A percentile compares a stretch with the other conserved stretches of the same genome.
These are phyloP conservation scores for Elephantulus edwardii DNA, from an alignment of 2,113 vertebrate genomes.

Conservation along the genomic window DNA sequence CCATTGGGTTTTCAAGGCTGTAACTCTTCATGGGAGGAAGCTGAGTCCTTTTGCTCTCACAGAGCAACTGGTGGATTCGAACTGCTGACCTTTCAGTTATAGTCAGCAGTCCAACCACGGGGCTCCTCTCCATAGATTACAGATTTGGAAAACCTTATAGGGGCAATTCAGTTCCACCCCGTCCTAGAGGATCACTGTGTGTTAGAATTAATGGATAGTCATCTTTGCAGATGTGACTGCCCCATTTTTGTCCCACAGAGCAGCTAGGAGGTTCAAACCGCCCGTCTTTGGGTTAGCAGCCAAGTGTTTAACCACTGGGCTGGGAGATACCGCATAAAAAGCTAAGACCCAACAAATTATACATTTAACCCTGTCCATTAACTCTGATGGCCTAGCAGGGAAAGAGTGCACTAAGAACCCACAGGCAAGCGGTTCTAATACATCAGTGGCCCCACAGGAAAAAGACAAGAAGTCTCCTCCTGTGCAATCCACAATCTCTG, in stretches of 20 bases:
- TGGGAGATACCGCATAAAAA: neutral
- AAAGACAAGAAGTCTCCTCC: no score
- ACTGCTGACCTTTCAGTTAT: no score
- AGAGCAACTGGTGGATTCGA: no score
- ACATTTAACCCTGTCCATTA: no score
- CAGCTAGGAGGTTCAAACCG: neutral
- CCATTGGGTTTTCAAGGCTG: neutral
- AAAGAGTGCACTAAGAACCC: no score
- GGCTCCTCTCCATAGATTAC: neutral
- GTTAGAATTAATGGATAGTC: neutral
- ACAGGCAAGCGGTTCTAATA: no score
- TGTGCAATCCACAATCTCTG: no score
- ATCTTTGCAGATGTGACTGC: neutral
- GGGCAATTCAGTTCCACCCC: neutral
- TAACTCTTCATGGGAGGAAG: no score
- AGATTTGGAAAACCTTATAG: neutral
- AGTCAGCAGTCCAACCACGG: neutral
- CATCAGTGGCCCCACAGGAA: no score
- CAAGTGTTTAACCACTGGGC: neutral
- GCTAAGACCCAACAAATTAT: neutral
- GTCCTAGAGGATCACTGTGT: neutral
- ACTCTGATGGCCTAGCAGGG: no score
- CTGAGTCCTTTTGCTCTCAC: no score
- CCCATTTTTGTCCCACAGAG: neutral
- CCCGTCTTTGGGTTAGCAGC: neutral